phyloP scores from a whole-genome alignment of 2,113 vertebrate species.

The Melanostigma gelatinosum region DNA sequence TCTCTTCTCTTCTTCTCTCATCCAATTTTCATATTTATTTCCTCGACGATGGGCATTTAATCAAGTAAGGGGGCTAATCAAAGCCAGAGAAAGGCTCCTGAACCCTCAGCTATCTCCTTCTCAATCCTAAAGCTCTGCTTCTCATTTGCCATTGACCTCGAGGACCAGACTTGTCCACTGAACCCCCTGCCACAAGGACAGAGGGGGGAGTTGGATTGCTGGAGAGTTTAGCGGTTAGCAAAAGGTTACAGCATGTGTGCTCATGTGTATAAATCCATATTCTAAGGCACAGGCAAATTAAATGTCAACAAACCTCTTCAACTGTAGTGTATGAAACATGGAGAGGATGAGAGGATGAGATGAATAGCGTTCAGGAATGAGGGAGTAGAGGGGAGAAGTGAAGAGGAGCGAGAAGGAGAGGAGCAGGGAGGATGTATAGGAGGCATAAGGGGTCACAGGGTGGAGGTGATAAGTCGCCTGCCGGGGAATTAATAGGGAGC shows the following conservation, averaged over 20 bases:
- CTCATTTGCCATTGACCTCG: constrained; percentile 77
- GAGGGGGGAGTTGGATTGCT: constrained; percentile 36
- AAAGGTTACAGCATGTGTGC: constrained; percentile 62
- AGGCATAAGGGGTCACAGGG: constrained; percentile 71
- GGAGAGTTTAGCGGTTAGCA: constrained; percentile 53
- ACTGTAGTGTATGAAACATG: constrained; percentile 68
- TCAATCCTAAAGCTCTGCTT: constrained; percentile 79
- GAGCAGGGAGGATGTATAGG: constrained; percentile 67
- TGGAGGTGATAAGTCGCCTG: constrained; percentile 83
- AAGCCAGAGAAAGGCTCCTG: constrained; percentile 78
- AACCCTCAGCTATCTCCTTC: constrained; percentile 75
- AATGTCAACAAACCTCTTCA: constrained; percentile 76
- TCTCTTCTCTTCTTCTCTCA: constrained; percentile 56
- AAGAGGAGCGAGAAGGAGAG: constrained; percentile 56
- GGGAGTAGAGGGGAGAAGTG: constrained; percentile 59
- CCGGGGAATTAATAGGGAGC: constrained; percentile 82
- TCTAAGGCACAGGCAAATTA: constrained; percentile 64
- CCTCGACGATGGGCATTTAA: constrained; percentile 77
- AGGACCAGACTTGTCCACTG: constrained; percentile 73
- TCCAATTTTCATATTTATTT: constrained; percentile 77
- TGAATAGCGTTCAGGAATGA: constrained; percentile 73
- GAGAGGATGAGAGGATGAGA: constrained; percentile 57
- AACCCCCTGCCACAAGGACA: constrained; percentile 65
- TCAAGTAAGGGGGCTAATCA: constrained; percentile 80
- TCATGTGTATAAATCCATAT: constrained; percentile 65